phyloP scores from a whole-genome alignment of 1,140 invertebrate genomes.

The Augochlora pura region DNA sequence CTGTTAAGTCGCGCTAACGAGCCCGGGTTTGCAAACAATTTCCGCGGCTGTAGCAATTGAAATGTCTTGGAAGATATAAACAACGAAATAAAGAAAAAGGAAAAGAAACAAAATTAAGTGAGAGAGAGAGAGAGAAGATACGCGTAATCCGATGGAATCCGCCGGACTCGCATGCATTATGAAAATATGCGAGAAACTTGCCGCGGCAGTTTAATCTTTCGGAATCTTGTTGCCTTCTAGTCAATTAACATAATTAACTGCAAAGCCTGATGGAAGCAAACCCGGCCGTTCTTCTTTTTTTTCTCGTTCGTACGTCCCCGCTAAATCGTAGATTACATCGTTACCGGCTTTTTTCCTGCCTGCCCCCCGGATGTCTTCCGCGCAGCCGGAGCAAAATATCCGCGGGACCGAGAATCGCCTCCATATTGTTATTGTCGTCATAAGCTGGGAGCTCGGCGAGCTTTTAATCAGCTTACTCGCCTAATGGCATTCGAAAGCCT shows the following conservation, averaged over 20 bases:
- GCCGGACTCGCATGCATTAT: background rate
- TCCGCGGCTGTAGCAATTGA: too few species aligned
- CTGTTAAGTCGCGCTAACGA: too few species aligned
- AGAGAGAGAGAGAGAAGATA: too few species aligned
- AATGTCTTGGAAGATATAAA: too few species aligned
- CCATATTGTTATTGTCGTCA: constrained; percentile 19
- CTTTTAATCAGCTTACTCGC: constrained; percentile 40
- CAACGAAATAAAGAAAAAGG: too few species aligned
- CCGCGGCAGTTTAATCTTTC: background rate
- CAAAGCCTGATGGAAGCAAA: background rate
- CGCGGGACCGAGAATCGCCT: background rate
- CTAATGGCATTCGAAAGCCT: constrained; percentile 14
- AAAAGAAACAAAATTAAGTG: too few species aligned
- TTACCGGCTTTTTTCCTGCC: background rate
- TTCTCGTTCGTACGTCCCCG: background rate
- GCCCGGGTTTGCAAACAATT: too few species aligned
- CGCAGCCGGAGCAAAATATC: background rate
- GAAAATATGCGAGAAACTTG: background rate
- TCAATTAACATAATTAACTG: background rate
- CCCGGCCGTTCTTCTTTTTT: too few species aligned
- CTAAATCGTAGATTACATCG: background rate
- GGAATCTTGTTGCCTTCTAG: background rate
- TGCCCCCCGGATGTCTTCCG: background rate
- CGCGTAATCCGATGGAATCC: too few species aligned
- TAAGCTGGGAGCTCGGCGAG: background rate